These are phyloP conservation scores for Plectrocnemia conspersa DNA, from an alignment of 1,140 invertebrate genomes.

Conservation along the genomic window DNA sequence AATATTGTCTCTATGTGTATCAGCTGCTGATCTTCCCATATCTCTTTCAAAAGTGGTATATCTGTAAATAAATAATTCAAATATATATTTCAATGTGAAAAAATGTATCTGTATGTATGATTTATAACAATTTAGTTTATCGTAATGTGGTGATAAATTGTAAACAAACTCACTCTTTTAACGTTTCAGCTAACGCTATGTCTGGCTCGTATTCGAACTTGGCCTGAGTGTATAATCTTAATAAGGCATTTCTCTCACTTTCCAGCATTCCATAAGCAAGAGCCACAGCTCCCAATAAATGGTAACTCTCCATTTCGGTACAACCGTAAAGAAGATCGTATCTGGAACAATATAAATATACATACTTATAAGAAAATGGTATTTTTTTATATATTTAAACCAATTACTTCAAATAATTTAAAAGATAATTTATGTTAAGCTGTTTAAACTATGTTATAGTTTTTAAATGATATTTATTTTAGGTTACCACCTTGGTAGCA, in stretches of 20 bases:
- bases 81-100: background rate
- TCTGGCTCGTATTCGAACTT: slow-evolving; percentile 60
- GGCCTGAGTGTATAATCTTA: slow-evolving; percentile 68
- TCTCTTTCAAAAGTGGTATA: slow-evolving; percentile 57
- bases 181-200: slow-evolving; percentile 58
- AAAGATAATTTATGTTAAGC: no score
- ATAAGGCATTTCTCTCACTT: slow-evolving; percentile 69
- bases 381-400: slow-evolving; percentile 2
- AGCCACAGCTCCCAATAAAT: slow-evolving; percentile 71
- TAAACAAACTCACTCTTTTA: slow-evolving; percentile 60
- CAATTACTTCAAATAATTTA: no score
- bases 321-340: slow-evolving; percentile 87
- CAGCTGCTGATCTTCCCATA: slow-evolving; percentile 56
- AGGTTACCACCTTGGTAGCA: no score
- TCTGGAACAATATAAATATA: slow-evolving; percentile 55
- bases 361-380: no score
- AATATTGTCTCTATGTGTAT: slow-evolving; percentile 72
- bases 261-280: slow-evolving; percentile 75
- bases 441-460: no score
- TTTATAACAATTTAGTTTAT: background rate
- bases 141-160: background rate
- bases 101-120: background rate
- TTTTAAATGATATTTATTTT: no score
- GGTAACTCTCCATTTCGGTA: slow-evolving; percentile 81
- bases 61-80: slow-evolving; percentile 38